Percentiles rank a stretch among this genome's conserved stretches.
Conservation (phyloP, 2,113 vertebrate species). For the Lamprotornis superbus region DNA sequence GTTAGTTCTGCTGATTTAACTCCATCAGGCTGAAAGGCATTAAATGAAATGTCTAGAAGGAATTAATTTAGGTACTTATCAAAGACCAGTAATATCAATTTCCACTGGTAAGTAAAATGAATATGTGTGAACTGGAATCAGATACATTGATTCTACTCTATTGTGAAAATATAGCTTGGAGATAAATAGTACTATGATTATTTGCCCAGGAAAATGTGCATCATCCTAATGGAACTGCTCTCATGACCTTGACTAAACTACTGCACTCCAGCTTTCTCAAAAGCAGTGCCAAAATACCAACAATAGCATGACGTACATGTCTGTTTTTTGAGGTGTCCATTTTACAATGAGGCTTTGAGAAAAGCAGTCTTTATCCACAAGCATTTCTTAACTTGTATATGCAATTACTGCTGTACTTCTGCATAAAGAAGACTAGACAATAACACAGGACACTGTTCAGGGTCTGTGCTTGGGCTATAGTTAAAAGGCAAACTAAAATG, state of each 20-base stretch:
- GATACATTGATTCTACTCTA: neutral
- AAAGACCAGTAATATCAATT: neutral
- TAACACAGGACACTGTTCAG: neutral
- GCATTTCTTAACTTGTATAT: neutral
- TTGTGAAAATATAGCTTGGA: neutral
- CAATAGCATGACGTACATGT: neutral
- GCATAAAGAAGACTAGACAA: neutral
- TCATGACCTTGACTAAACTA: neutral
- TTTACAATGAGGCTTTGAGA: neutral
- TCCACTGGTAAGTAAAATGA: conserved; percentile 5
- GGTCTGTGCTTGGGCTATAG: neutral
- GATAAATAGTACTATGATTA: neutral
- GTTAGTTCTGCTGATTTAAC: conserved; percentile 32
- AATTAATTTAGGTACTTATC: conserved; percentile 29
- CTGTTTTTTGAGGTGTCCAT: neutral
- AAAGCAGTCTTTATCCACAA: neutral
- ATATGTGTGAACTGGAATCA: neutral
- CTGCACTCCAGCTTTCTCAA: neutral
- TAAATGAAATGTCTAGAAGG: conserved; percentile 5
- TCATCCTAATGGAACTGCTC: neutral
- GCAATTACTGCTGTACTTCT: neutral
- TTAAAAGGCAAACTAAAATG: neutral
- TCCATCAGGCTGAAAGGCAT: neutral
- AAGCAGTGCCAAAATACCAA: neutral
- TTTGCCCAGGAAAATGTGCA: neutral